Evolutionary conservation across 2,113 vertebrate species (phyloP).

Genomic region (Dicaeum eximium): DNA sequence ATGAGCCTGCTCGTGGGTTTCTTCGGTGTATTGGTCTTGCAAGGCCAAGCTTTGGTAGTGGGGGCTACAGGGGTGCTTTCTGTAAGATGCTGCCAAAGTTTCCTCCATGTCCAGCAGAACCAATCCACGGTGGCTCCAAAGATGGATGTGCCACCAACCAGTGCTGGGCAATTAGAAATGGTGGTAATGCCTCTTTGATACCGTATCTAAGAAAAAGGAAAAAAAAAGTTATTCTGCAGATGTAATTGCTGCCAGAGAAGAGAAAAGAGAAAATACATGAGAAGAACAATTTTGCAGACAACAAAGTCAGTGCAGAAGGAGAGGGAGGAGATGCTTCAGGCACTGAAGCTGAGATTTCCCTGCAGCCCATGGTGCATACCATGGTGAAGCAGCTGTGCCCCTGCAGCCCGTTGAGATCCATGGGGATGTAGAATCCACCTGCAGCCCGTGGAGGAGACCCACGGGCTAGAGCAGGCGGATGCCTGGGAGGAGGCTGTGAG

Average conservation of each 20-base stretch:
- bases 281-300: not conserved
- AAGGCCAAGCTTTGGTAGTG: not conserved
- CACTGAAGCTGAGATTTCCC: not conserved
- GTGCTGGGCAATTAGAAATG: not conserved
- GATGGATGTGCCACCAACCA: not conserved
- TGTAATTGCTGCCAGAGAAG: not conserved
- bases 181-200: not conserved
- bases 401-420: not conserved
- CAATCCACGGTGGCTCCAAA: not conserved
- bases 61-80: not conserved
- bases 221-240: not conserved
- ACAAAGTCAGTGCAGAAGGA: not conserved
- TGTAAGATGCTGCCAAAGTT: not conserved
- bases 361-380: not conserved
- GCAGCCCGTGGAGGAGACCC: no score
- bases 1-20: not conserved
- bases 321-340: not conserved
- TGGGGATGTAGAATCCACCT: not conserved
- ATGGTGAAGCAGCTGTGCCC: not conserved
- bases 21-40: rapidly evolving
- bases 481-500: not conserved
- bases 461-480: rapidly evolving
- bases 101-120: rapidly evolving
- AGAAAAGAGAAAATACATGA: not conserved
- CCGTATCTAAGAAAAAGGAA: not conserved